Base-by-base conservation (phyloP, 2,113 vertebrate genomes). In the Scalopus aquaticus region DNA sequence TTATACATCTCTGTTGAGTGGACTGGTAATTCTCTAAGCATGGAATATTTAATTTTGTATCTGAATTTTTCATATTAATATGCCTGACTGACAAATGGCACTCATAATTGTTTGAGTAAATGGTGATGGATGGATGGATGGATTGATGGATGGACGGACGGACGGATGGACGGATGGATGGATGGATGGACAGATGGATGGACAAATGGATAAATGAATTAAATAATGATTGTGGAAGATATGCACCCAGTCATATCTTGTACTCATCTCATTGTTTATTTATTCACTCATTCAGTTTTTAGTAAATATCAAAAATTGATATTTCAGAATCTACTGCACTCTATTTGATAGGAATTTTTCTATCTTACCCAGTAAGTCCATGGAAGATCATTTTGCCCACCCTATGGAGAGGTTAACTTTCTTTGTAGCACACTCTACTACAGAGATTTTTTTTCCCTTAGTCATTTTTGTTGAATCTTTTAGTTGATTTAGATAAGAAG, bases 401-500 rank as follows among this genome's bases (percentile, higher is more conserved):
- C 10, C 3, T 32, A 3, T 32, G 20, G 30, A 42, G 24, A 89
- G 11, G 44, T 30, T 82, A 32, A 51, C 72, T 95, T 92, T 77
- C 67, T 65, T 9, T 42, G 3, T 51, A 54, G 4, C 72, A 49
- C n/a, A 58, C 0, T 46, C 26, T 74, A 44, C 13, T n/a, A 39
- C 84, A 95, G 37, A 3, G 4, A 62, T 35, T 62, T 70, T 92
- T 58, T 81, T 81, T 28, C 88, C 32, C 88, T 87, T 84, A 60
- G 35, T 80, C 54, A 56, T 54, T 92, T 94, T 84, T 95, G 81
- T 93, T 88, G 69, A 93, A 77, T 94, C 90, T 87, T 37, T 89
- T 77, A 90, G 37, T 84, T 96, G 56, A 92, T 85, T 96, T 96
- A 93, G 51, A 87, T 91, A 94, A 92, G 32, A 79, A 85, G 46